A percentile compares a stretch with the other conserved stretches of the same genome.
These are phyloP conservation scores for Pherbina coryleti DNA, from an alignment of 2,888 invertebrate genomes.

Conservation along the genomic window DNA sequence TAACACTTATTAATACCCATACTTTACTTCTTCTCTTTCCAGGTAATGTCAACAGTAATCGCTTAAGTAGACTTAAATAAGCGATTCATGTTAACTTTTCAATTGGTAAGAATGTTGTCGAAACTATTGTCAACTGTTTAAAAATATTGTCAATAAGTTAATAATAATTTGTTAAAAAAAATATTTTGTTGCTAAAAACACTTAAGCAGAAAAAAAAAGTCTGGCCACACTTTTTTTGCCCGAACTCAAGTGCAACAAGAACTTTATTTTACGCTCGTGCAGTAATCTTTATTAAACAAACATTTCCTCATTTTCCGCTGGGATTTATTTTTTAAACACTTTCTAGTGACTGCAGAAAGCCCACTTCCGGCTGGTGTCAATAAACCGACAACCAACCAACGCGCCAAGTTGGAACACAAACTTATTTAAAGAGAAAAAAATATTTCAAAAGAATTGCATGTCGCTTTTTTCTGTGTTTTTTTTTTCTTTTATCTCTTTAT, in stretches of 20 bases:
- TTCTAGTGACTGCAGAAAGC: background rate
- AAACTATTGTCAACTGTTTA: no score
- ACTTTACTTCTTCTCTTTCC: background rate
- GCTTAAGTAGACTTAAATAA: background rate
- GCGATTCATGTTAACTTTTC: background rate
- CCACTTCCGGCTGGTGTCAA: constrained; percentile 17
- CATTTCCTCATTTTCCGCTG: background rate
- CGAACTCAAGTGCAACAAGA: no score
- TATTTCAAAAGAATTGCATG: background rate
- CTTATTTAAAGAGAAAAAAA: constrained; percentile 1
- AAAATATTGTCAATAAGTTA: no score
- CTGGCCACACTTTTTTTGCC: no score
- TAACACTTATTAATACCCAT: background rate
- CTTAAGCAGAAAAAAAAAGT: no score
- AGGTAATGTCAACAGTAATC: constrained; percentile 25
- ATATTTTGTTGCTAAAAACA: no score
- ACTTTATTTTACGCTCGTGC: no score
- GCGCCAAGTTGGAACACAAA: background rate
- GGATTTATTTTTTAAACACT: background rate
- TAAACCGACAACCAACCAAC: background rate
- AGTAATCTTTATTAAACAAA: no score
- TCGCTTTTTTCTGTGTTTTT: background rate
- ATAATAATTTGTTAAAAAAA: no score
- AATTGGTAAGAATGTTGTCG: constrained; percentile 4
- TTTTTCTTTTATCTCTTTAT: background rate